Base-by-base conservation (phyloP, 2,113 vertebrate species). In the Herpailurus yagouaroundi region DNA sequence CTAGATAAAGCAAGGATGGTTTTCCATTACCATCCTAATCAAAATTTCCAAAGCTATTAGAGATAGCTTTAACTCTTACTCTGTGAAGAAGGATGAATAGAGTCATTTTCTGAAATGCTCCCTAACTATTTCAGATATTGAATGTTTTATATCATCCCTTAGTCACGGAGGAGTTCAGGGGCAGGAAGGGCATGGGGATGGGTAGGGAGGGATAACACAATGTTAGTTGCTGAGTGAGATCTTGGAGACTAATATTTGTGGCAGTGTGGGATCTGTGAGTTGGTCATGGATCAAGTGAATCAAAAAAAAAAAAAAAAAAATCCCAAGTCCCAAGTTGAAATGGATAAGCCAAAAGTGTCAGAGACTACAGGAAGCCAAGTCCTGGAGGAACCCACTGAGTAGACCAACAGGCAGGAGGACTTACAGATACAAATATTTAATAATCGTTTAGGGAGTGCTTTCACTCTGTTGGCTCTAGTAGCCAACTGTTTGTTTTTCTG, bases 11-110 rank as follows among this genome's bases (percentile, higher is more conserved):
- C 89, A 92, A 97, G 81, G 91, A 89, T 87, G 86, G 86, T 73
- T 97, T 97, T 94, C 96, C 45, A 95, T 98, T 97, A 96, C 92
- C 81, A 95, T 81, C 86, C 86, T 94, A 97, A 97, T 94, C 96
- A 97, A 97, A 96, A 79, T 97, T 96, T 96, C 92, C 95, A 94
- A 93, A 88, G 83, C 82, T 79, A 71, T 95, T 96, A 97, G 71
- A 84, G 93, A 89, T 84, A 85, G 57, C 90, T 93, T 97, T 92
- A 93, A 97, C 73, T 89, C 95, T 90, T 86, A 57, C 79, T 89
- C 68, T 95, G 63, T 79, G 86, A 95, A 48, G 89, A 97, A 94
- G 85, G 91, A 90, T 96, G 77, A 97, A 89, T 68, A 88, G 69
- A 96, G 74, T 88, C 84, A 88, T 94, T 92, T 97, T 94, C 89